Base-by-base conservation (phyloP, 2,888 invertebrate genomes). In the Argyra leucocephala region DNA sequence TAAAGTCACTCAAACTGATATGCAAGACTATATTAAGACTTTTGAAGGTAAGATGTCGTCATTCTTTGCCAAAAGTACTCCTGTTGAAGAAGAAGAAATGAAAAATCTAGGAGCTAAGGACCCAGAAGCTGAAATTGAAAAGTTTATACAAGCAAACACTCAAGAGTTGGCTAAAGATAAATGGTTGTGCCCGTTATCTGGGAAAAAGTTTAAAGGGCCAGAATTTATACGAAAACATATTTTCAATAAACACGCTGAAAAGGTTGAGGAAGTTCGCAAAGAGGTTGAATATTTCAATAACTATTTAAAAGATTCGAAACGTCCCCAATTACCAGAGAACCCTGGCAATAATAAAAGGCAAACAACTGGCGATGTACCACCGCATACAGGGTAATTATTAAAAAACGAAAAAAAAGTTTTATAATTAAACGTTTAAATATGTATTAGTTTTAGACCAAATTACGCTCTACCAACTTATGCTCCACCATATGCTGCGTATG, bases 161-260 rank as follows among this genome's bases (percentile, higher is more conserved):
- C 93, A 98, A 75, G 98, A 99, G 80, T 76, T 99, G 70, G 92
- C 93, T 0, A 96, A 96, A 76, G 99, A 98, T 77, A 99, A 99
- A 74, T 99, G 98, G 98, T 80, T 99, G 70, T 99, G 99, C 80
- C 99, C 99, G 0, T 81, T 99, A 10, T 97, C 96, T 65, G 98
- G 98, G 1, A 99, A 99, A 79, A 99, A 99, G 78, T 99, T 99
- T 81, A 99, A 98, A 78, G 90, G 98, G 0, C 97, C 98, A 0
- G 98, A 99, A 78, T 99, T 97, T 80, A 96, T 99, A 36, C 87
- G 95, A 67, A 99, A 99, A 77, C 99, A 99, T 78, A 96, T 99
- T 70, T 91, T 94, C 76, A 97, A 97, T 78, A 99, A 99, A 76
- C 98, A 99, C 75, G 89, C 81, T 0, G 98, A 99, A 75, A 98